Conservation (phyloP, 2,113 vertebrate species). For the Marmota monax region DNA sequence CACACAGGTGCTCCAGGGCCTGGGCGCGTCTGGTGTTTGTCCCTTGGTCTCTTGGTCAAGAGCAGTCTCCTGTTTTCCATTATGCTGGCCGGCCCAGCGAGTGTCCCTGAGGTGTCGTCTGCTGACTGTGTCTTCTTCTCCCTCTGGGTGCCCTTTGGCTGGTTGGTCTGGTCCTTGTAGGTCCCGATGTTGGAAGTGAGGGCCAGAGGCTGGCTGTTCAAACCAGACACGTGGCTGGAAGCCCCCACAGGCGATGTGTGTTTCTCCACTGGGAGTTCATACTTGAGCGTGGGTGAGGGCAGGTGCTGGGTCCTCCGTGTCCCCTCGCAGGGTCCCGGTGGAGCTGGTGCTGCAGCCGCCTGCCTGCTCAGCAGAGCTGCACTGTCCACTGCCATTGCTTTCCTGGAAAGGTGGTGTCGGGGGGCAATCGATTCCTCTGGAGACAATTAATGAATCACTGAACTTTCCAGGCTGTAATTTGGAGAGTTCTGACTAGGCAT, state of each 20-base stretch:
- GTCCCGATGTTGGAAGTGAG: neutral
- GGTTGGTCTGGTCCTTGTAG: neutral
- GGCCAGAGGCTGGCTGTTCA: neutral
- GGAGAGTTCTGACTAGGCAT: neutral
- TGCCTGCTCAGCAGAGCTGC: no score
- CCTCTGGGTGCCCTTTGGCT: neutral
- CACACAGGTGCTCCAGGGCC: neutral
- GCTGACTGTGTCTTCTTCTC: neutral
- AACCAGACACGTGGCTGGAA: neutral
- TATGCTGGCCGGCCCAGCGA: neutral
- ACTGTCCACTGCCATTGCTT: neutral
- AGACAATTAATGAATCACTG: neutral
- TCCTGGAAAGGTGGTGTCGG: neutral
- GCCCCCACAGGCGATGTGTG: neutral
- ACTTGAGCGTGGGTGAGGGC: neutral
- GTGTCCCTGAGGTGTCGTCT: neutral
- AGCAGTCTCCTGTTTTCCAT: neutral
- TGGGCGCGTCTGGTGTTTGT: no score
- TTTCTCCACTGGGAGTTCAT: neutral
- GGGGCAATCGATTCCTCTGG: neutral
- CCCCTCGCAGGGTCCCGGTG: no score
- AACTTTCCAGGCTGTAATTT: neutral
- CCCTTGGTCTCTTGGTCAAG: neutral
- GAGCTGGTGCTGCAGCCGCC: no score
- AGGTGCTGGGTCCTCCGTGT: no score